Base-by-base conservation (phyloP, 2,113 vertebrate species). In the Python bivittatus region DNA sequence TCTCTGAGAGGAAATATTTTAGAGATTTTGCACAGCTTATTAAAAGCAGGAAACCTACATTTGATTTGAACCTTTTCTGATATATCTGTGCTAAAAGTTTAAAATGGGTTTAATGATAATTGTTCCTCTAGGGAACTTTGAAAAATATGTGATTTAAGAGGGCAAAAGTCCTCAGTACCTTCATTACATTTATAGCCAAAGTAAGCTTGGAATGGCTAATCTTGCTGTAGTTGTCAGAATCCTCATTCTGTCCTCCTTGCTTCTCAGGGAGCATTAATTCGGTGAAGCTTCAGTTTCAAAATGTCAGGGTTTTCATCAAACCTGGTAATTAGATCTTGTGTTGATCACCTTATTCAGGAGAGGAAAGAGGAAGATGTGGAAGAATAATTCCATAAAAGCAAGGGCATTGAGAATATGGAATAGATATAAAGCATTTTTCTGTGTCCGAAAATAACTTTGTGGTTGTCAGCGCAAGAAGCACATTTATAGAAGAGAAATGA, bases 341-440 rank as follows among this genome's bases (percentile, higher is more conserved):
- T 92, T 83, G 84, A 57, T 93, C 15, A 68, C 0, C 27, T 94
- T 95, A 92, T 92, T 90, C 88, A 94, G 29, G 83, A 85, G 64
- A 58, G 20, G 90, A 86, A 94, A 94, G 93, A 93, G 22, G 93
- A 94, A 95, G 93, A 93, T 60, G 60, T 94, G 86, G 91, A 91
- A 93, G 93, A 27, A 2, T 91, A 93, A 89, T 92, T 96, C 95
- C 64, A 92, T 79, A 91, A 85, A n/a, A n/a, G n/a, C n/a, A n/a
- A n/a, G n/a, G n/a, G n/a, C n/a, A n/a, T n/a, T n/a, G n/a, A n/a
- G n/a, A n/a, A n/a, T n/a, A n/a, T n/a, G n/a, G n/a, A n/a, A n/a
- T n/a, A n/a, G n/a, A n/a, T n/a, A n/a, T n/a, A n/a, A n/a, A n/a
- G n/a, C n/a, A n/a, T n/a, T n/a, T n/a, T n/a, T n/a, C n/a, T n/a